These are phyloP conservation scores for Toxostoma redivivum DNA, from an alignment of 2,113 vertebrate genomes.

Conservation along the genomic window DNA sequence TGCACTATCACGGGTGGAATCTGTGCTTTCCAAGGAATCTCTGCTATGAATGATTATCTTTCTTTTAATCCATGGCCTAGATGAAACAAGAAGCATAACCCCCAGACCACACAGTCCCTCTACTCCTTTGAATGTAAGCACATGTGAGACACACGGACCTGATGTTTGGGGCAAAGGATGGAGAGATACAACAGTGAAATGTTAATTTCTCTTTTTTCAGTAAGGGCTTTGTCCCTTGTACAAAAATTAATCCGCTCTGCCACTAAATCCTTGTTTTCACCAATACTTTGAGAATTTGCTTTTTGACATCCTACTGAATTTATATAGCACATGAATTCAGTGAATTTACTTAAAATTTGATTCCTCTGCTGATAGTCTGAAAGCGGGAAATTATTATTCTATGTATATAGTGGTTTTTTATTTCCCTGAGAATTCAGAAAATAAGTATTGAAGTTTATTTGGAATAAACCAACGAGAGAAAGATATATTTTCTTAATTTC, in stretches of 20 bases:
- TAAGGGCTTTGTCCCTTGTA: background rate
- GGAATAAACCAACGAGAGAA: background rate
- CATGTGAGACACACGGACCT: too few species aligned
- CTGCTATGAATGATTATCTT: background rate
- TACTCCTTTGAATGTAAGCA: background rate
- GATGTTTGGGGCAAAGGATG: background rate
- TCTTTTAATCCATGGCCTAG: background rate
- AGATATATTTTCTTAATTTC: background rate
- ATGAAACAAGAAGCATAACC: background rate
- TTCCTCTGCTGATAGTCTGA: background rate
- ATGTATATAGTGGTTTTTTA: background rate
- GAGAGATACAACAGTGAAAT: background rate
- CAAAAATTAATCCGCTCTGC: background rate
- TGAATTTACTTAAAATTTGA: background rate
- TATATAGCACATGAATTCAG: accelerated
- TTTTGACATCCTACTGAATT: background rate
- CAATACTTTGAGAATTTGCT: background rate
- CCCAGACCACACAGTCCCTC: background rate
- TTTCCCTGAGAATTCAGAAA: background rate
- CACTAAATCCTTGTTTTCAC: background rate
- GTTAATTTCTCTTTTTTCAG: background rate
- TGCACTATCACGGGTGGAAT: too few species aligned
- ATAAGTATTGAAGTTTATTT: background rate
- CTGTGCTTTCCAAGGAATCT: background rate
- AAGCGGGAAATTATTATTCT: background rate